Evolutionary conservation across 35 echinoderm and acorn worm species (phyloP), one percentile per base, ranked within the genome.

Genomic region (Diadema setosum): DNA sequence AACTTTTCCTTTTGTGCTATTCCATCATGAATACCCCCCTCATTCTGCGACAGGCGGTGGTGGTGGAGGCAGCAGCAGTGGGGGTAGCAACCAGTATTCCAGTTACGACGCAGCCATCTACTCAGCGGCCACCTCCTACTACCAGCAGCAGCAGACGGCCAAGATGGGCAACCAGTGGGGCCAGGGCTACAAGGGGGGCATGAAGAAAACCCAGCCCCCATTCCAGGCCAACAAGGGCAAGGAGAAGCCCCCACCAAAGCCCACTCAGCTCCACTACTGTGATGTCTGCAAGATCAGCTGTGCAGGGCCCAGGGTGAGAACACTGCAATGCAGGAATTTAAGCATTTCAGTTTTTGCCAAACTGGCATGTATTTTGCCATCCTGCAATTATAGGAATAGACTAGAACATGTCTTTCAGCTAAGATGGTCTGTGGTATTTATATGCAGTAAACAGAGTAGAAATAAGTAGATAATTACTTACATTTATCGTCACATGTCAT

Each of bases 281-380:
- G 96, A 94, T 27, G 87, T 99, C 27, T 99, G 96, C 58, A 99
- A 99, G 90, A 99, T 99, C 75, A 99, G 96, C 70, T 99, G 96
- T 90, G 96, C 96, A 86, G 96, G 96, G 24, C 96, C 96, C 3
- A 81, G 90, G 93, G 96, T 99, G 83, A 89, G 90, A 16, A 20
- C 20, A 21, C 2, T 0, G 25, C 34, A 8, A 85, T n/a, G n/a
- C n/a, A n/a, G n/a, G n/a, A n/a, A n/a, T n/a, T n/a, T n/a, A n/a
- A n/a, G n/a, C n/a, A n/a, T n/a, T n/a, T n/a, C n/a, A n/a, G n/a
- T n/a, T n/a, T n/a, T n/a, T n/a, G n/a, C n/a, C n/a, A n/a, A n/a
- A n/a, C n/a, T n/a, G n/a, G n/a, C n/a, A n/a, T n/a, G n/a, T n/a
- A n/a, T n/a, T n/a, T n/a, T n/a, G n/a, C n/a, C n/a, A n/a, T n/a